phyloP scores from a whole-genome alignment of 2,888 invertebrate genomes.

The Hypolimnas misippus region DNA sequence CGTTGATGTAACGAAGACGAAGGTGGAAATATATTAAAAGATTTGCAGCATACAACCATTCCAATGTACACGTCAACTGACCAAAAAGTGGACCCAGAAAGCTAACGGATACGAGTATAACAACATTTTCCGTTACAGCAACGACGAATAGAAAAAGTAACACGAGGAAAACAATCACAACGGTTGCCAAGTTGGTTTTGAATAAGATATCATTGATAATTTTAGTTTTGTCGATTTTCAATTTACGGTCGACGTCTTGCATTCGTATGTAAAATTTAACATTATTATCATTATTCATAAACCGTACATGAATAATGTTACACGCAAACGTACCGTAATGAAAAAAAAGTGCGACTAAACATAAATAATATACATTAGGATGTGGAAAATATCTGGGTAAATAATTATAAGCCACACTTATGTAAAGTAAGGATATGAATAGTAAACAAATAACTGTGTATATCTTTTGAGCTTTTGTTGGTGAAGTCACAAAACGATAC shows the following conservation, averaged over 20 bases:
- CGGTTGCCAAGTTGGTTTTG: constrained; percentile 43
- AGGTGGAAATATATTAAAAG: constrained; percentile 54
- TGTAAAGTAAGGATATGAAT: constrained; percentile 28
- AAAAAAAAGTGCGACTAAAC: constrained; percentile 26
- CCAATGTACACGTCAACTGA: constrained; percentile 52
- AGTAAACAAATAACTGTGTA: constrained; percentile 49
- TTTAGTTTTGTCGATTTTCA: constrained; percentile 55
- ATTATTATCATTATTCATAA: constrained; percentile 55
- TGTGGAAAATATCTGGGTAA: constrained; percentile 18
- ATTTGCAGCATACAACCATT: constrained; percentile 55
- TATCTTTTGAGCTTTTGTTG: constrained; percentile 56
- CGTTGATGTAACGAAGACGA: constrained; percentile 58
- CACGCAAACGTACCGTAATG: constrained; percentile 47
- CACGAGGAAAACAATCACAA: constrained; percentile 39
- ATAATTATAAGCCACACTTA: constrained; percentile 26
- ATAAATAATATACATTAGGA: constrained; percentile 32
- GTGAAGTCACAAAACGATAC: constrained; percentile 55
- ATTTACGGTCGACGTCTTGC: constrained; percentile 61
- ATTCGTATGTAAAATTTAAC: constrained; percentile 57
- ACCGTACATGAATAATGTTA: constrained; percentile 57
- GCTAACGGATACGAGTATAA: constrained; percentile 9
- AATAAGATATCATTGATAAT: constrained; percentile 47
- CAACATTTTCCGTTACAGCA: constrained; percentile 24
- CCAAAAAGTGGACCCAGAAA: constrained; percentile 40
- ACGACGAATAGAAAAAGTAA: constrained; percentile 36